These are phyloP conservation scores for Lepus timidus DNA, from an alignment of 2,113 vertebrate genomes.

Conservation along the genomic window DNA sequence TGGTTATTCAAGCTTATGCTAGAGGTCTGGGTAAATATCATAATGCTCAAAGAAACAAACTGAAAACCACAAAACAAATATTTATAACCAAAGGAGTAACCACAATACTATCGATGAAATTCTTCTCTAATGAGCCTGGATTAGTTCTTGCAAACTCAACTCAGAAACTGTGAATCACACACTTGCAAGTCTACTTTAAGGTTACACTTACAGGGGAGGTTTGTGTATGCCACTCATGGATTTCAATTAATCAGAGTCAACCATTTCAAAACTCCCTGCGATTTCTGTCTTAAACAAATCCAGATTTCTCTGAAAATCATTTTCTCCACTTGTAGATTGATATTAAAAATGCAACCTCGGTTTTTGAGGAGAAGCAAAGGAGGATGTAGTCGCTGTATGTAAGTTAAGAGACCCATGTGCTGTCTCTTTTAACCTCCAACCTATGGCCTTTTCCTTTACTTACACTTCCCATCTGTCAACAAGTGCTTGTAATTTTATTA, in stretches of 20 bases:
- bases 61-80: slow-evolving; percentile 78
- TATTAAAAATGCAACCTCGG: background rate
- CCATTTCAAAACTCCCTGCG: slow-evolving; percentile 29
- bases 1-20: slow-evolving; percentile 22
- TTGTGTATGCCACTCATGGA: background rate
- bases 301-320: slow-evolving; percentile 57
- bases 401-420: slow-evolving; percentile 76
- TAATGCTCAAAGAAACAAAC: slow-evolving; percentile 78
- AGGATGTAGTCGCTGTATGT: background rate
- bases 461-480: slow-evolving; percentile 90
- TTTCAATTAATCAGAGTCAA: background rate
- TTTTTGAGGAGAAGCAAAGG: background rate
- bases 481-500: slow-evolving; percentile 91
- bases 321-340: background rate
- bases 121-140: slow-evolving; percentile 71
- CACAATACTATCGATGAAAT: slow-evolving; percentile 75
- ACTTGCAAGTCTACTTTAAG: slow-evolving; percentile 22
- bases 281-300: slow-evolving; percentile 51
- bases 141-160: slow-evolving; percentile 72
- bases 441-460: slow-evolving; percentile 81
- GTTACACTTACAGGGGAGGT: slow-evolving; percentile 43
- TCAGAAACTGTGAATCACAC: slow-evolving; percentile 52
- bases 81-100: slow-evolving; percentile 73
- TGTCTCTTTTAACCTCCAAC: slow-evolving; percentile 86
- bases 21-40: slow-evolving; percentile 73